phyloP scores from a whole-genome alignment of 2,888 invertebrate species.

The Andrena marginata region DNA sequence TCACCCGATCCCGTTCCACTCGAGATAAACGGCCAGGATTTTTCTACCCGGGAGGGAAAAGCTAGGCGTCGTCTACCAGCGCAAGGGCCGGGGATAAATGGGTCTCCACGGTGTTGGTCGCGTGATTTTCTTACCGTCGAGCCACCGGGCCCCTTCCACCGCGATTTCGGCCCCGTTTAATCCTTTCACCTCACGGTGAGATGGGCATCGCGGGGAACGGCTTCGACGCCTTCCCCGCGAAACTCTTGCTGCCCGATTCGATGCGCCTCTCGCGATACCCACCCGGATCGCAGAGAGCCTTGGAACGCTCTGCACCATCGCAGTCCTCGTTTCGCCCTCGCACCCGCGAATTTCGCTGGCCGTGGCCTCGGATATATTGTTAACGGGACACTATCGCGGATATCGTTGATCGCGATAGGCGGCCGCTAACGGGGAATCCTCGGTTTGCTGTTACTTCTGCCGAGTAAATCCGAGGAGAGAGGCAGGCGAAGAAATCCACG shows the following conservation, averaged over 20 bases:
- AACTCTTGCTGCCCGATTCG: slow-evolving; percentile 17
- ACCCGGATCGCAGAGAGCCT: not conserved
- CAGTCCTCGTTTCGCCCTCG: not conserved
- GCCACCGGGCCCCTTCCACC: not conserved
- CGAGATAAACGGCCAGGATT: slow-evolving; percentile 28
- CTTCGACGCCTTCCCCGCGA: slow-evolving; percentile 30
- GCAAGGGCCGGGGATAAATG: slow-evolving; percentile 36
- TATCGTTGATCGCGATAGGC: slow-evolving; percentile 19
- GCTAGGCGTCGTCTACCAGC: not conserved
- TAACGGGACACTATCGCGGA: slow-evolving; percentile 17
- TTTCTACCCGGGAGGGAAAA: slow-evolving; percentile 23
- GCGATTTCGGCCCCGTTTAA: slow-evolving; percentile 37
- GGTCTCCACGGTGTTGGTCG: slow-evolving; percentile 1
- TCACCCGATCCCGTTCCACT: slow-evolving; percentile 62
- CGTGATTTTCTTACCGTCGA: slow-evolving; percentile 46
- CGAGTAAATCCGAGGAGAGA: not conserved
- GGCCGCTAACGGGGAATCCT: slow-evolving; percentile 21
- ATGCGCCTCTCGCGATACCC: slow-evolving; percentile 9
- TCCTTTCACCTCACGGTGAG: slow-evolving; percentile 65
- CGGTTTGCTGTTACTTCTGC: not conserved
- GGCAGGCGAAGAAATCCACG: not conserved
- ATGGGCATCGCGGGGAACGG: slow-evolving; percentile 42
- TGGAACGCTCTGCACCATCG: not conserved
- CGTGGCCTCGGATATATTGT: slow-evolving; percentile 1
- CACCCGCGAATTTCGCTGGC: not conserved